Percentiles rank a stretch among this genome's conserved stretches.
Conservation (phyloP, 2,113 vertebrate genomes). For the Erythrocercus mccallii region DNA sequence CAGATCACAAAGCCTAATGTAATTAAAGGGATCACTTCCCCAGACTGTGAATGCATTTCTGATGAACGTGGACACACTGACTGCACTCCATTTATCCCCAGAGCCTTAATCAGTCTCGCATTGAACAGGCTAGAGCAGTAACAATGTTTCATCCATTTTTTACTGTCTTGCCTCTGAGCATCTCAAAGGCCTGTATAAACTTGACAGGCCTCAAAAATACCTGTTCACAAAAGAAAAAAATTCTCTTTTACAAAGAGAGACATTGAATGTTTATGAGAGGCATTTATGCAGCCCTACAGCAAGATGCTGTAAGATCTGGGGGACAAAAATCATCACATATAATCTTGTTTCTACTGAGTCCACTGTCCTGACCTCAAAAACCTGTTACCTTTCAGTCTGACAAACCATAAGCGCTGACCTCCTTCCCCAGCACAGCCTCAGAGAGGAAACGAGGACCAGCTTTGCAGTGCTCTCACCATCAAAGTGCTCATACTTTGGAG, state of each 20-base stretch:
- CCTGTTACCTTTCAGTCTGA: neutral
- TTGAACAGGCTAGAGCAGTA: neutral
- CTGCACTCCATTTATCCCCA: constrained; percentile 8
- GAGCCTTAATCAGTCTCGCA: constrained; percentile 2
- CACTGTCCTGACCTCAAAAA: neutral
- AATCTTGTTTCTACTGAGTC: neutral
- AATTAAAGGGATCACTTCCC: constrained; percentile 33
- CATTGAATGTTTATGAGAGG: neutral
- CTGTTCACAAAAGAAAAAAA: neutral
- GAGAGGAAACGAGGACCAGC: neutral
- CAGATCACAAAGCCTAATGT: constrained; percentile 20
- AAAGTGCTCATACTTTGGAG: constrained; percentile 74
- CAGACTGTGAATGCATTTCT: neutral
- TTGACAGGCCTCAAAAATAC: neutral
- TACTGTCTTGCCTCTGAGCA: neutral
- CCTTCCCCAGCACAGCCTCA: neutral
- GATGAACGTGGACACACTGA: neutral
- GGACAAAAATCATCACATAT: neutral
- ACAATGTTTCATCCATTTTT: neutral
- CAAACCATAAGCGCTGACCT: neutral
- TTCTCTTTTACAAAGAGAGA: neutral
- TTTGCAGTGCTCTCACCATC: constrained; percentile 77
- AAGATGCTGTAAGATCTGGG: neutral
- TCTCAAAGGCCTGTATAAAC: neutral
- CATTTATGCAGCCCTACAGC: neutral